Evolutionary conservation across 37 sponge, comb jelly and placozoan species (phyloP), one percentile per base, ranked within the genome.

Genomic region (Hormiphora californensis): DNA sequence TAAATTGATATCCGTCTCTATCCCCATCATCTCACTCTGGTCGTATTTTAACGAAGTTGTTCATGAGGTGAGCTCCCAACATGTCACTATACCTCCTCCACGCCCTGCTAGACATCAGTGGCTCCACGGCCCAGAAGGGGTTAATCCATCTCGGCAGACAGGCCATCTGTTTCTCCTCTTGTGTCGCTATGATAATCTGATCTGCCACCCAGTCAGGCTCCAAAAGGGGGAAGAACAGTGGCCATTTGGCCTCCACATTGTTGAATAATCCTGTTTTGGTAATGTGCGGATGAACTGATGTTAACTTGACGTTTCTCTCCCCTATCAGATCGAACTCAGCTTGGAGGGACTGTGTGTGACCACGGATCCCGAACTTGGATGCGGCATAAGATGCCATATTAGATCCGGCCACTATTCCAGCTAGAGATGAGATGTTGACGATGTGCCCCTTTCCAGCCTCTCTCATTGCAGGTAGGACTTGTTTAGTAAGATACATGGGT

Each of bases 121-220:
- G 81, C 25, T 73, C 81, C 5, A 46, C 46, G 5, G 43, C 17
- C 25, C 40, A 12, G 81, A 73, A 73, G 25, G 23, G 23, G 51
- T 17, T 46, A 46, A 17, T 46, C 12, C 51, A 46, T 46, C 11
- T 8, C 8, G 51, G 12, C 51, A 12, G 51, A 17, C 8, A 46
- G 51, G 12, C 12, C 81, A 43, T 43, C 8, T 32, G 39, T 30
- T 36, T 73, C 35, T 73, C 81, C 25, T 73, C 81, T 46, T 33
- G 4, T 1, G 81, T 73, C 9, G 81, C 81, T 3, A 32, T 36
- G 11, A 73, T 21, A 19, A 73, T 73, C 81, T 73, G 36, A 73
- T 73, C 81, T 15, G 35, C 81, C 1, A 73, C 81, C 81, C 81
- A 73, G 28, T 73, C 81, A 3, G 81, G 81, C 44, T 73, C 44